phyloP scores from a whole-genome alignment of 2,113 vertebrate species.

The Varanus komodoensis region DNA sequence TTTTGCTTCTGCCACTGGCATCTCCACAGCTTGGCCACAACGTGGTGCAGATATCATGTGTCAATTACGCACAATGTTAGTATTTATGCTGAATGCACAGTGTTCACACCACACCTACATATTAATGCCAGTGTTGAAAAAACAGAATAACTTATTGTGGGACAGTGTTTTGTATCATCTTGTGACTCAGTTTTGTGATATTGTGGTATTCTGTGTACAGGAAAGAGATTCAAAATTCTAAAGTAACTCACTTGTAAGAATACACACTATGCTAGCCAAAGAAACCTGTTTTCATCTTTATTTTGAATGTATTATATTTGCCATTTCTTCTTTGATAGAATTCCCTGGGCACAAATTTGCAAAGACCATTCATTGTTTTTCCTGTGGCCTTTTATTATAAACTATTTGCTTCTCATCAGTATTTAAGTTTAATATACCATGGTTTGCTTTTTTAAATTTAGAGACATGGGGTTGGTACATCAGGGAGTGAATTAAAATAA shows the following conservation, averaged over 20 bases:
- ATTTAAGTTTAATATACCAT: slow-evolving; percentile 13
- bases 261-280: not conserved
- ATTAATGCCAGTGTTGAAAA: not conserved
- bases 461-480: not conserved
- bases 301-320: not conserved
- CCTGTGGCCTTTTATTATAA: slow-evolving; percentile 60
- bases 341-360: slow-evolving; percentile 13
- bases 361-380: slow-evolving; percentile 33
- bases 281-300: not conserved
- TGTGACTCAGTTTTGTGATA: not conserved
- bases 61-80: not conserved
- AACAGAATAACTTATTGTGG: not conserved
- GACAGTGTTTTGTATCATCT: not conserved
- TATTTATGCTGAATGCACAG: no score
- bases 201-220: not conserved
- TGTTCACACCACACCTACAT: not conserved
- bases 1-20: not conserved
- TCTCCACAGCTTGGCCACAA: not conserved
- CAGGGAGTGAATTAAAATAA: not conserved
- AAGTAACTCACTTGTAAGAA: not conserved
- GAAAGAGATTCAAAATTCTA: not conserved
- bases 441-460: not conserved
- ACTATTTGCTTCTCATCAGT: slow-evolving; percentile 10
- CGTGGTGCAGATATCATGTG: not conserved
- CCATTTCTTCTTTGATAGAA: slow-evolving; percentile 8